A percentile compares a stretch with the other conserved stretches of the same genome.
These are phyloP conservation scores for Cerastis leucographa DNA, from an alignment of 2,888 invertebrate species.

Conservation along the genomic window DNA sequence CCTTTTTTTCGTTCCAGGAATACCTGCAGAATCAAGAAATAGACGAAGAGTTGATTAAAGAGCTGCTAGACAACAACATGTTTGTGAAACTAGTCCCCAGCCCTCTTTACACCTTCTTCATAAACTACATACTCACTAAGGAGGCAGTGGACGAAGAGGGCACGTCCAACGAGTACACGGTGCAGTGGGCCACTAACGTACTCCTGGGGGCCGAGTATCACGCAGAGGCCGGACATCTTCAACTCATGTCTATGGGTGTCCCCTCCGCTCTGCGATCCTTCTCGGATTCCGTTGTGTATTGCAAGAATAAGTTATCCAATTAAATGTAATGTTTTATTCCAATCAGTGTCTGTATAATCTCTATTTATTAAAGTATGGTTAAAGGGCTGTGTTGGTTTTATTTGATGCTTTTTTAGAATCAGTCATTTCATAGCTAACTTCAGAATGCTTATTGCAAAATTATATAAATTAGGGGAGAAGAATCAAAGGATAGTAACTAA, in stretches of 20 bases:
- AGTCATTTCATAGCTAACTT: neutral
- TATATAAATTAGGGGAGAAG: neutral
- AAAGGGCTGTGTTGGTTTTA: constrained; percentile 45
- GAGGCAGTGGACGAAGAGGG: constrained; percentile 57
- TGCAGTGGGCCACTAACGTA: constrained; percentile 79
- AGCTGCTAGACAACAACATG: constrained; percentile 82
- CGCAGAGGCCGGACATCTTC: constrained; percentile 85
- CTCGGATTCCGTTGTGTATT: constrained; percentile 79
- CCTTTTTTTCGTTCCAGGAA: constrained; percentile 72
- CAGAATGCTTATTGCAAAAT: neutral
- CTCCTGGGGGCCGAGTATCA: constrained; percentile 77
- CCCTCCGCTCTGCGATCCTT: constrained; percentile 83
- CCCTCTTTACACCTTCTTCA: constrained; percentile 78
- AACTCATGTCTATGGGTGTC: constrained; percentile 76
- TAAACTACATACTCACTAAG: constrained; percentile 77
- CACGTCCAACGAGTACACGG: constrained; percentile 68
- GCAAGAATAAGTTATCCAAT: constrained; percentile 73
- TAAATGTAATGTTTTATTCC: constrained; percentile 57
- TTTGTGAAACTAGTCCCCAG: constrained; percentile 82
- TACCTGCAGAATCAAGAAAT: constrained; percentile 74
- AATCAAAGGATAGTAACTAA: neutral
- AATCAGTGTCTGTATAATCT: constrained; percentile 52
- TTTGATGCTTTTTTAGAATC: constrained; percentile 5
- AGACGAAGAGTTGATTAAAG: constrained; percentile 82
- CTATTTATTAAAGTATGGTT: constrained; percentile 65